Percentiles rank a stretch among this genome's conserved stretches.
phyloP scores from a whole-genome alignment of 2,113 vertebrate genomes.

The Aegotheles bennettii region DNA sequence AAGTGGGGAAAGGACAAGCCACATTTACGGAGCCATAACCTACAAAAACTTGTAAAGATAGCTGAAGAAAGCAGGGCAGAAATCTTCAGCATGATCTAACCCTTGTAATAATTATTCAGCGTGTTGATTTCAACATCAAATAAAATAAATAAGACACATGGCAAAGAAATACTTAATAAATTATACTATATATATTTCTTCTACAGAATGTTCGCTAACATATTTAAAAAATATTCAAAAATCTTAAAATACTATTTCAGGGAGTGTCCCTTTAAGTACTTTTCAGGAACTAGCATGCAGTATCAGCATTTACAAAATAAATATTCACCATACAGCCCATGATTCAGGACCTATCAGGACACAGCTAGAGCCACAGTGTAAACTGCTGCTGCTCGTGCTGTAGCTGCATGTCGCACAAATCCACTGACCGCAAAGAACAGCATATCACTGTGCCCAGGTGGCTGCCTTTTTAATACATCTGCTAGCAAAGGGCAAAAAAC shows the following conservation, averaged over 20 bases:
- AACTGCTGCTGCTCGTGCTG: background rate
- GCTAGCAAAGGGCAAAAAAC: background rate
- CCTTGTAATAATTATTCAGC: background rate
- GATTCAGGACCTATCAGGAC: background rate
- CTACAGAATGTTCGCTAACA: background rate
- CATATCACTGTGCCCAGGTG: background rate
- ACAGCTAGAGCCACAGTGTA: background rate
- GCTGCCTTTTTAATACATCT: background rate
- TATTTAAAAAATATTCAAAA: background rate
- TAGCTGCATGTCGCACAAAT: background rate
- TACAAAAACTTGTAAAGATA: background rate
- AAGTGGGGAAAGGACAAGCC: background rate
- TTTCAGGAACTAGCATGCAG: background rate
- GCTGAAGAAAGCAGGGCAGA: background rate
- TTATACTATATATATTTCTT: background rate
- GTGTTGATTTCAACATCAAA: background rate
- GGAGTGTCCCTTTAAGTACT: background rate
- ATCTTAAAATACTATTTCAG: background rate
- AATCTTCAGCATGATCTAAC: background rate
- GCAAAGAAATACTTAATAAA: background rate
- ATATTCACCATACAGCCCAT: background rate
- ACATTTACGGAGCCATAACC: background rate
- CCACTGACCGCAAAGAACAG: background rate
- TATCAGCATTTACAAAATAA: background rate
- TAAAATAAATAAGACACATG: background rate